Percentiles rank a stretch among this genome's conserved stretches.
Evolutionary conservation across 2,888 invertebrate species (phyloP).

Genomic region (Dendrolimus houi): DNA sequence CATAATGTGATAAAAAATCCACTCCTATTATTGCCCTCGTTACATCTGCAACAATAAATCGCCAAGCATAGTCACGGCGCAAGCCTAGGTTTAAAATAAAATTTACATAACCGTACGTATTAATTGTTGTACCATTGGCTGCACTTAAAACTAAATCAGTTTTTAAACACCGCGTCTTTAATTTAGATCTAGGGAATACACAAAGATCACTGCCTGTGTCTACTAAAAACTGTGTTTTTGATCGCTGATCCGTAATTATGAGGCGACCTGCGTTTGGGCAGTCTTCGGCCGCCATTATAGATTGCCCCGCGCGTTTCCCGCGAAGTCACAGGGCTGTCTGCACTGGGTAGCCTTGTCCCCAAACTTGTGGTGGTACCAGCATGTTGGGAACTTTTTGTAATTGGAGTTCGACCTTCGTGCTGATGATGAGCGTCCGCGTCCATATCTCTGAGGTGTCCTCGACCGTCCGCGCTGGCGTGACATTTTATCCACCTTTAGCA

Average conservation of each 20-base stretch:
- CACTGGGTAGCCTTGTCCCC: slow-evolving; percentile 8
- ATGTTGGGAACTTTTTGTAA: slow-evolving; percentile 7
- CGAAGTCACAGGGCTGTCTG: slow-evolving; percentile 8
- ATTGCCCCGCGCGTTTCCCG: slow-evolving; percentile 13
- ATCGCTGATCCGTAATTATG: not conserved
- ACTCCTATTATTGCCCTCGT: slow-evolving; percentile 22
- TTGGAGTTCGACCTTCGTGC: slow-evolving; percentile 5
- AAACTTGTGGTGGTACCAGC: slow-evolving; percentile 16
- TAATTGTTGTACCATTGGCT: slow-evolving; percentile 26
- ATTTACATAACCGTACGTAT: slow-evolving; percentile 11
- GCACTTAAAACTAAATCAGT: slow-evolving; percentile 23
- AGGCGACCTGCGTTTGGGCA: not conserved
- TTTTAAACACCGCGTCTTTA: slow-evolving; percentile 5
- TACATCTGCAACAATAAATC: slow-evolving; percentile 31
- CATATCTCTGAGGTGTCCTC: not conserved
- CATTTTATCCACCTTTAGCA: not conserved
- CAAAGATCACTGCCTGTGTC: slow-evolving; percentile 15
- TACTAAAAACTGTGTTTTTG: slow-evolving; percentile 9
- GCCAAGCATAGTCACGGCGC: slow-evolving; percentile 21
- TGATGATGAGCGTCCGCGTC: not conserved
- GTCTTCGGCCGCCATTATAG: slow-evolving; percentile 8
- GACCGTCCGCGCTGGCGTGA: not conserved
- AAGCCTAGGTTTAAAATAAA: slow-evolving; percentile 12
- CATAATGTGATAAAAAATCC: slow-evolving; percentile 8
- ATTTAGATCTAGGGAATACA: slow-evolving; percentile 9